These are phyloP conservation scores for Andrena trimmerana DNA, from an alignment of 2,888 invertebrate species.

Conservation along the genomic window DNA sequence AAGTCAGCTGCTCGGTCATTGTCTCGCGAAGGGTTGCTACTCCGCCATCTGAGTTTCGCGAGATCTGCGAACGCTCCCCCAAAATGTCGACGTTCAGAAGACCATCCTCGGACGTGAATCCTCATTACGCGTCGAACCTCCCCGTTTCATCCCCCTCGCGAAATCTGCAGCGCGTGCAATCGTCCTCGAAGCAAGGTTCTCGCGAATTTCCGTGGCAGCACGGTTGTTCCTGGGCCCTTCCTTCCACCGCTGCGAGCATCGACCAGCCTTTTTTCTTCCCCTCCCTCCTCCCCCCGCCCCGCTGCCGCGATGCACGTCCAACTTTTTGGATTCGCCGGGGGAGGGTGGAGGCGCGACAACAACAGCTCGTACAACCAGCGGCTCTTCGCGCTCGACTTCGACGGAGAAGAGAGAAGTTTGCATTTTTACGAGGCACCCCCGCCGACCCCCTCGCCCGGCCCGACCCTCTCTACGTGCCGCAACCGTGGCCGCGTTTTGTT, in stretches of 20 bases:
- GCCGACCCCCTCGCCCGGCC: neutral
- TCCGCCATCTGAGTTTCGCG: neutral
- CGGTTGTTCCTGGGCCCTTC: constrained; percentile 10
- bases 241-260: constrained; percentile 9
- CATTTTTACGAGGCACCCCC: constrained; percentile 78
- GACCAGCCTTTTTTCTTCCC: constrained; percentile 15
- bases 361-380: constrained; percentile 55
- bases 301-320: constrained; percentile 47
- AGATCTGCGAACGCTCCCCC: neutral
- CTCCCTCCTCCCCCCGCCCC: too few relatives aligned
- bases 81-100: neutral
- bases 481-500: constrained; percentile 69
- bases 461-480: constrained; percentile 36
- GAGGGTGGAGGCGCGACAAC: constrained; percentile 59
- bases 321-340: constrained; percentile 58
- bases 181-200: constrained; percentile 28
- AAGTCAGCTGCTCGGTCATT: constrained; percentile 43
- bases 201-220: constrained; percentile 36
- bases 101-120: neutral
- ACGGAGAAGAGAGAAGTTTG: constrained; percentile 75
- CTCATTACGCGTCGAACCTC: neutral
- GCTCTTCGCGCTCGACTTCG: constrained; percentile 60
- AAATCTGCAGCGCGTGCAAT: neutral
- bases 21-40: constrained; percentile 1
- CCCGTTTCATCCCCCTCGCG: neutral